phyloP scores from a whole-genome alignment of 2,888 invertebrate genomes.

The Eupeodes luniger region DNA sequence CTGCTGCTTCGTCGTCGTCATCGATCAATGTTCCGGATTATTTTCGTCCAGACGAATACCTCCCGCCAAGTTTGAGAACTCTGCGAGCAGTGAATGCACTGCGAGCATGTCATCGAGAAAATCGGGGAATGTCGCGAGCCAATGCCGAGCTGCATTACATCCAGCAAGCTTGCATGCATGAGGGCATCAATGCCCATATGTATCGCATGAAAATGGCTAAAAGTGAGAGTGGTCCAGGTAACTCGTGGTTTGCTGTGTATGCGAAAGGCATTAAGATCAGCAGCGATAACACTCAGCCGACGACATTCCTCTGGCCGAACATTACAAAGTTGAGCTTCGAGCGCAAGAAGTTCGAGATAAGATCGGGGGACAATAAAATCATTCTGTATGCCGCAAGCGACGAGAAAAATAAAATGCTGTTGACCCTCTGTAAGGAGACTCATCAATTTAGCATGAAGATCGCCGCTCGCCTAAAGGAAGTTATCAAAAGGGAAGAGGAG shows the following conservation, averaged over 20 bases:
- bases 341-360: conserved; percentile 98
- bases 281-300: conserved; percentile 89
- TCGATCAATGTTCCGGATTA: conserved; percentile 83
- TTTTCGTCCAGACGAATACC: conserved; percentile 94
- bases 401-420: conserved; percentile 95
- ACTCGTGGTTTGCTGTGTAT: conserved; percentile 95
- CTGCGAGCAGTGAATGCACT: conserved; percentile 85
- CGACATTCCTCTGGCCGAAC: conserved; percentile 96
- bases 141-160: conserved; percentile 96
- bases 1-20: conserved; percentile 78
- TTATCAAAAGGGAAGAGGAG: conserved; percentile 92
- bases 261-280: conserved; percentile 96
- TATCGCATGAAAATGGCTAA: conserved; percentile 92
- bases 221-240: conserved; percentile 90
- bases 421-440: conserved; percentile 94
- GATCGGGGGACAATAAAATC: conserved; percentile 94
- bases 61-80: conserved; percentile 88
- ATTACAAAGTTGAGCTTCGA: conserved; percentile 98
- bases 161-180: conserved; percentile 93
- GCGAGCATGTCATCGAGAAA: conserved; percentile 92
- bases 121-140: conserved; percentile 90
- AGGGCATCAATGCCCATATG: conserved; percentile 95
- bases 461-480: conserved; percentile 92
- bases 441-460: conserved; percentile 98
- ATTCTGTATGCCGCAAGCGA: conserved; percentile 96